Conservation (phyloP, 2,797 vertebrate genomes). For the Chrosomus eos region DNA sequence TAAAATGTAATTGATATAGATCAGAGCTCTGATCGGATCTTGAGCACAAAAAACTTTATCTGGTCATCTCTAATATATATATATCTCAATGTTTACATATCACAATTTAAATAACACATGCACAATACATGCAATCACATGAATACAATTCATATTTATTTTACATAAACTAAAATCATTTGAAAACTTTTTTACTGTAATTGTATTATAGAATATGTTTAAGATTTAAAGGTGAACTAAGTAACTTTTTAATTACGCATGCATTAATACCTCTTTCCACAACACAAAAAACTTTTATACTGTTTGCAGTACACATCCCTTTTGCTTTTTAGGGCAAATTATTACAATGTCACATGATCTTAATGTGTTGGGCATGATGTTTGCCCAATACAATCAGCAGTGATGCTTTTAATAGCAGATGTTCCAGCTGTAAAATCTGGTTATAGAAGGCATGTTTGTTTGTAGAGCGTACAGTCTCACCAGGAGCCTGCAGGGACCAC, state of each 20-base stretch:
- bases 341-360: neutral
- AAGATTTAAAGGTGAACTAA: too few species aligned
- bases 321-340: neutral
- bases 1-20: too few species aligned
- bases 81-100: neutral
- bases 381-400: neutral
- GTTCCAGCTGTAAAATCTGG: neutral
- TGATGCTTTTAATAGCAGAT: neutral
- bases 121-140: neutral
- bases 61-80: too few species aligned
- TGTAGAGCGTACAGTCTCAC: constrained; percentile 60
- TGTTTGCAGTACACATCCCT: neutral
- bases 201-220: too few species aligned
- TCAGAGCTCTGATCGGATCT: too few species aligned
- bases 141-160: neutral
- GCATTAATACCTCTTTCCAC: neutral
- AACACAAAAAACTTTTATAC: neutral
- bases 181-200: neutral
- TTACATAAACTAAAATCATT: neutral
- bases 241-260: neutral
- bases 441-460: neutral
- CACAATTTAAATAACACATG: neutral
- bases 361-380: neutral
- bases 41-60: too few species aligned
- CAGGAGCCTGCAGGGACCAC: constrained; percentile 79